Conservation (phyloP, 2,888 invertebrate species). For the Spodoptera littoralis region DNA sequence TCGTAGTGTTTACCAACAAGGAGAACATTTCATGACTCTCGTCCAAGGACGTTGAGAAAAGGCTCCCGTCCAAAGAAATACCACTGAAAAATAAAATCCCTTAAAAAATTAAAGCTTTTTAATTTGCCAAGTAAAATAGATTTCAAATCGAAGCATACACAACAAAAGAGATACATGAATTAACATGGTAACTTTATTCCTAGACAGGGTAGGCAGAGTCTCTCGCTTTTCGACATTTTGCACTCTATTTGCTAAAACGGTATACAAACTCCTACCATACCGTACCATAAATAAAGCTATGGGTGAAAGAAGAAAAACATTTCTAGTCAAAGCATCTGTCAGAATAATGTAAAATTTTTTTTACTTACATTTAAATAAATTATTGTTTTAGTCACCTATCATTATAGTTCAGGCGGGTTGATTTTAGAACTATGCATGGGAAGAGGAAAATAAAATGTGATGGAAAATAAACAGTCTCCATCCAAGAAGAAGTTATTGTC, state of each 20-base stretch:
- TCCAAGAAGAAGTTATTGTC: slow-evolving; percentile 79
- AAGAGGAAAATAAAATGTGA: slow-evolving; percentile 85
- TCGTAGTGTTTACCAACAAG: slow-evolving; percentile 24
- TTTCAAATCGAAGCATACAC: too few relatives aligned
- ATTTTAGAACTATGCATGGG: slow-evolving; percentile 79
- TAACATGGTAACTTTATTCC: too few relatives aligned
- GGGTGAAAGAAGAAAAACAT: slow-evolving; percentile 61
- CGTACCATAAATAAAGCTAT: slow-evolving; percentile 33
- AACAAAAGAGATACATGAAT: too few relatives aligned
- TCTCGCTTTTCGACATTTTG: too few relatives aligned
- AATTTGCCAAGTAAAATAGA: too few relatives aligned
- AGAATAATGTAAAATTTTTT: slow-evolving; percentile 71
- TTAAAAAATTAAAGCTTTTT: too few relatives aligned
- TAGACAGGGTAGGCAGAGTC: too few relatives aligned
- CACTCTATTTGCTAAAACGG: not conserved
- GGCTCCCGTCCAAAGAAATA: too few relatives aligned
- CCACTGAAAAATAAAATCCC: too few relatives aligned
- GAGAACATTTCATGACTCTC: too few relatives aligned
- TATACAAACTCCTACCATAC: slow-evolving; percentile 29
- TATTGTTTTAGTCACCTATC: slow-evolving; percentile 63
- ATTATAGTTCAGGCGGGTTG: slow-evolving; percentile 58
- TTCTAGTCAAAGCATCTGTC: slow-evolving; percentile 62
- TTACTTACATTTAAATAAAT: slow-evolving; percentile 64
- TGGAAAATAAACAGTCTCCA: slow-evolving; percentile 85
- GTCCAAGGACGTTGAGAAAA: too few relatives aligned